Percentiles rank a stretch among this genome's conserved stretches.
Conservation (phyloP, 64 coral and sea anemone genomes). For the Hydrozoanthus tunicans region DNA sequence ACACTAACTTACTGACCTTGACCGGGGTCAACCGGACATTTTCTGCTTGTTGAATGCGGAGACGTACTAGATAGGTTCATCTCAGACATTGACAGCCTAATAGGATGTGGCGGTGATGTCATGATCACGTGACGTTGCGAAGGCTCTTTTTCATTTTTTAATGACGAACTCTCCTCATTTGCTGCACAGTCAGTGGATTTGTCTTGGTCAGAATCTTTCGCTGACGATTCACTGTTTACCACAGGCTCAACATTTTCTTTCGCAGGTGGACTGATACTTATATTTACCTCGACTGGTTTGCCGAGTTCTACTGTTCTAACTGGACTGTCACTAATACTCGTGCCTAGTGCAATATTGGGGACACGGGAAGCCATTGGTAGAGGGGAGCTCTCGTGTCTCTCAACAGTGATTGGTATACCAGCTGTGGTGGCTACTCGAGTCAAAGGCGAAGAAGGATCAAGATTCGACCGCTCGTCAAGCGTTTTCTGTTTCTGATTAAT, state of each 20-base stretch:
- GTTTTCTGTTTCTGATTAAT: constrained; percentile 44
- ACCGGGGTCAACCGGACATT: not conserved
- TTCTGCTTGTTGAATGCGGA: not conserved
- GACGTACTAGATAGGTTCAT: not conserved
- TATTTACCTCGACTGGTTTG: constrained; percentile 36
- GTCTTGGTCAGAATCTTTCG: not conserved
- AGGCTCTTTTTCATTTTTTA: not conserved
- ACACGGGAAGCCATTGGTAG: not conserved
- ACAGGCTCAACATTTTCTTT: constrained; percentile 17
- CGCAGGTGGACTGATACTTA: constrained; percentile 7
- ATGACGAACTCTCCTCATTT: not conserved
- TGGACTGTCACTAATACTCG: not conserved
- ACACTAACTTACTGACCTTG: constrained; percentile 6
- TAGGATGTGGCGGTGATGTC: constrained; percentile 43
- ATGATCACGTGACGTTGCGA: not conserved
- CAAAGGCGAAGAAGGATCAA: constrained; percentile 2
- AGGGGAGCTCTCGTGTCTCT: not conserved
- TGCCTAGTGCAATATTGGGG: not conserved
- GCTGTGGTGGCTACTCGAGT: constrained; percentile 4
- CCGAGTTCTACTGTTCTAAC: constrained; percentile 24
- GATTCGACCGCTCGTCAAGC: constrained; percentile 6
- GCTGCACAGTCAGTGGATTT: not conserved
- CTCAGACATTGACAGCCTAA: constrained; percentile 39
- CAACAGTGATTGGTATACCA: constrained; percentile 1
- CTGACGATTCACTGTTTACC: not conserved